Evolutionary conservation across 2,797 vertebrate genomes (phyloP), one percentile per base, ranked within the genome.

Genomic region (Schizopygopsis pylzovi): DNA sequence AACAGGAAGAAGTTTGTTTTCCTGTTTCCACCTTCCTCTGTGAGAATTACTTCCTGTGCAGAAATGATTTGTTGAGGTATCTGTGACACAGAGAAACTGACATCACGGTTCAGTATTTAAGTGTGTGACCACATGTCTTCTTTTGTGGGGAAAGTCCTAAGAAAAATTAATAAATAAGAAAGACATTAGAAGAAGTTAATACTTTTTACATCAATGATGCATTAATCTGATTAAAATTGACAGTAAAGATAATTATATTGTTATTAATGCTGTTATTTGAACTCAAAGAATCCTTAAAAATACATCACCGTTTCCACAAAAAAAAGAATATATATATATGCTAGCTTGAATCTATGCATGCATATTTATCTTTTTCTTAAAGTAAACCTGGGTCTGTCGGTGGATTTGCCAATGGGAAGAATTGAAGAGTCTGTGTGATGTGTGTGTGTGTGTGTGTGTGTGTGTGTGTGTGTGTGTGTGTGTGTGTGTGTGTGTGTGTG

Each of bases 11-110:
- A 11, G 77, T 18, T 59, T 33, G 52, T 78, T 49, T 76, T 82
- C n/a, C 80, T 72, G 56, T 76, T 80, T 81, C 79, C 65, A 85
- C 87, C 82, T 87, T 88, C 71, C 68, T 87, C 82, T 85, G 86
- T 33, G 20, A 63, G 15, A 88, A 88, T 83, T 85, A 54, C 83
- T 88, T 90, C 87, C 85, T 87, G 75, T 89, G 73, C 81, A 52
- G 67, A 49, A 71, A 61, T 61, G 15, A 52, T 61, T 65, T 56
- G 61, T 33, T 85, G 13, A 5, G 15, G n/a, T 6, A 41, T 45
- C 47, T 68, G 45, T 81, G 43, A 81, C 28, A 63, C 56, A 80
- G 76, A 61, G 45, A 68, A 11, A 54, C 8, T 54, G 67, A 41
- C 20, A 28, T 71, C 22, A 54, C 28, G 37, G 41, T 25, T 59